Evolutionary conservation across 2,888 invertebrate species (phyloP), one percentile per base, ranked within the genome.

Genomic region (Synanthedon tipuliformis): DNA sequence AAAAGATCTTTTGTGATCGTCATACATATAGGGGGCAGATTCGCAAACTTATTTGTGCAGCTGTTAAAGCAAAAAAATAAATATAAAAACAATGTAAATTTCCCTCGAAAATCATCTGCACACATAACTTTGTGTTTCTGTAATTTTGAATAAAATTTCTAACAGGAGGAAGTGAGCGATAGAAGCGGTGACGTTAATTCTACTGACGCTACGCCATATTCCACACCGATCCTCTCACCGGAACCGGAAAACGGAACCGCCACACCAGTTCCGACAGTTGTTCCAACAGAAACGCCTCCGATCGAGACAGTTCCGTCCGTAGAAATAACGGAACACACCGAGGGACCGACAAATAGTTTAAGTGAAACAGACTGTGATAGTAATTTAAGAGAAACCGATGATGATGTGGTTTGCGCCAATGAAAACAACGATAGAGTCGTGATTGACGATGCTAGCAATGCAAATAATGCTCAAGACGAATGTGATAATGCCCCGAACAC

Each of bases 281-380:
- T 10, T 34, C 10, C 34, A 34, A 7, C 10, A 34, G 34, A 34
- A 34, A 34, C 34, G 34, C 34, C 34, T 34, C 34, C 48, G 3
- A 49, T 11, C 12, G 49, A 49, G 11, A 12, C 49, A 5, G 49
- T 8, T 18, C 23, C 49, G 49, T 10, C 12, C 7, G 23, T 49
- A 49, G 15, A 18, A 3, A 11, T 18, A 7, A 49, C 16, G 23
- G 49, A 16, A 49, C 16, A 49, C 23, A 45, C 45, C 5, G 45
- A 45, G 45, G 18, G 18, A 12, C 18, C 16, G 54, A 53, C 71
- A 62, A 69, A 70, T 82, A 81, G 79, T 71, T 70, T 80, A 80
- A 83, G 81, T 77, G 75, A 71, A 78, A 78, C 66, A 56, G 78
- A 81, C 85, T 86, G 86, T 86, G 86, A 87, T 86, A 83, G 61